Conservation (phyloP, 1,140 invertebrate species). For the Periplaneta americana region DNA sequence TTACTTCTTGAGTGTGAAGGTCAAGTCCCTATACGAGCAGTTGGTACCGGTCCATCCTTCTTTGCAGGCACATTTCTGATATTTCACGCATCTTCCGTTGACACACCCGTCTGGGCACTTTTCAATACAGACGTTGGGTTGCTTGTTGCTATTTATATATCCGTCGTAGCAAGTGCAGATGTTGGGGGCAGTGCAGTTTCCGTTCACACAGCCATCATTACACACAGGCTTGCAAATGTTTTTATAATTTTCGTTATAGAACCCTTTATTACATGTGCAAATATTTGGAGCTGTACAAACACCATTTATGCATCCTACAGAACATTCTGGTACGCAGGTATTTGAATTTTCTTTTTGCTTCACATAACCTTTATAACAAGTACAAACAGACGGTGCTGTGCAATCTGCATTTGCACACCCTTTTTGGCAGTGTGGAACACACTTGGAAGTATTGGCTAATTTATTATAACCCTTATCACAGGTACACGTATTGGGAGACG, state of each 20-base stretch:
- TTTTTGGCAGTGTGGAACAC: neutral
- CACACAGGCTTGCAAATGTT: neutral
- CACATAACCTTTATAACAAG: neutral
- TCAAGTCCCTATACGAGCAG: neutral
- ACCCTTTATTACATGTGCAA: conserved; percentile 7
- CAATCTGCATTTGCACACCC: neutral
- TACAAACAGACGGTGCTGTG: neutral
- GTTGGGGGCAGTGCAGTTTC: neutral
- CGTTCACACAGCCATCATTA: neutral
- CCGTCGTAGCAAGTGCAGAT: neutral
- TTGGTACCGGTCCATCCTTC: neutral
- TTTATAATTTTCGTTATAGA: neutral
- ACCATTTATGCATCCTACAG: neutral
- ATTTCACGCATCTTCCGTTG: neutral
- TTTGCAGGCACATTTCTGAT: neutral
- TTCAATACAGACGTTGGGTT: neutral
- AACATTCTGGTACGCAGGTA: neutral
- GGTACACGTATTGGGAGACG: neutral
- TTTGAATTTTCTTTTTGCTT: neutral
- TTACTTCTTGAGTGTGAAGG: neutral
- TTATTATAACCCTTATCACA: neutral
- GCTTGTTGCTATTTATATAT: neutral
- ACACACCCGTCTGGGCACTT: neutral
- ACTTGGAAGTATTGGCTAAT: neutral
- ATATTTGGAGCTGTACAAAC: neutral